Base-by-base conservation (phyloP, 1,140 invertebrate species). In the Drosophila triauraria region DNA sequence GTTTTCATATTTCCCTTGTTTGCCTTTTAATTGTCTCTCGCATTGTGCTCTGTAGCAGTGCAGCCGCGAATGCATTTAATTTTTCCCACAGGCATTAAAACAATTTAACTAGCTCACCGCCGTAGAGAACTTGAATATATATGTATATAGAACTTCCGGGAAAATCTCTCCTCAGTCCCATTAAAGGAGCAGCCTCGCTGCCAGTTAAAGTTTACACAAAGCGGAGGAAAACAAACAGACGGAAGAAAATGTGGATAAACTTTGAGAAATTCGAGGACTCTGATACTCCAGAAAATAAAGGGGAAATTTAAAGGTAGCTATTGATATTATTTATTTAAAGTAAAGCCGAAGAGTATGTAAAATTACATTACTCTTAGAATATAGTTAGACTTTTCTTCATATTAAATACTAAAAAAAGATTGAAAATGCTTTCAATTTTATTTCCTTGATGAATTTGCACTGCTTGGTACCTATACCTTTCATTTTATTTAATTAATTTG, bases 51-150 rank as follows among this genome's bases (percentile, higher is more conserved):
- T 51, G 43, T 44, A 48, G 17, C 60, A 65, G 47, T 56, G 64
- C 69, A 53, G 64, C 51, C 61, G 30, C 50, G 35, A 75, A 40
- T 60, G 43, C 57, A 68, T 80, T 80, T 80, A 80, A 80, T 67
- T 72, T 80, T 67, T 57, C 72, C 72, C 69, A 50, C 50, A 56
- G 71, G 69, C 57, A 72, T 77, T 84, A 70, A 71, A 84, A 80
- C 61, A 76, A 84, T 80, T 79, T 80, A 78, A 77, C 72, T 77
- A 57, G 72, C 61, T 51, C 5, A 35, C 35, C 23, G 30, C 25
- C 23, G 0, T 9, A 20, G 59, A 9, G 8, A 38, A 48, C 58
- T 40, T 56, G 35, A 40, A 40, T 38, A 54, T 20, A 54, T n/a
- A 15, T 23, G 17, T 27, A 48, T 25, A 56, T 8, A 38, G 32